A percentile compares a stretch with the other conserved stretches of the same genome.
Evolutionary conservation across 2,888 invertebrate species (phyloP).

Genomic region (Lasioglossum calceatum): DNA sequence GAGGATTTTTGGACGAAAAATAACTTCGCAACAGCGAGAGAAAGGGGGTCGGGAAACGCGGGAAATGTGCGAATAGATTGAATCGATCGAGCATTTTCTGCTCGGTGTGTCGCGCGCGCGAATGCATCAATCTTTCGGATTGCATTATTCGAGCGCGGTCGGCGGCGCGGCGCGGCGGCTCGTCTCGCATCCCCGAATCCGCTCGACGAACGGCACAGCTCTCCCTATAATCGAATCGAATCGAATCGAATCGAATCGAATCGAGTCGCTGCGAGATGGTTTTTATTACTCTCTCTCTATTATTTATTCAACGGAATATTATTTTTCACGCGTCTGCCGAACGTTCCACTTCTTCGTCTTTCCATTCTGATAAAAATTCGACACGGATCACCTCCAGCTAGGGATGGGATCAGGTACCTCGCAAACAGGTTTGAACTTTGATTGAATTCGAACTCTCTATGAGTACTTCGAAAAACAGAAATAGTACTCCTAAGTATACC

Average conservation of each 20-base stretch:
- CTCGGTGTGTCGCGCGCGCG: background rate
- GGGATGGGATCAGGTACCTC: too few species aligned
- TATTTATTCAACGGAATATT: background rate
- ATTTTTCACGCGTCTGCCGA: background rate
- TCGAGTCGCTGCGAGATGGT: background rate
- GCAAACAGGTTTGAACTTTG: too few species aligned
- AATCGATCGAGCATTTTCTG: constrained; percentile 13
- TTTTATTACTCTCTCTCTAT: background rate
- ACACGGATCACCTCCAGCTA: too few species aligned
- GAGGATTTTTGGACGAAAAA: background rate
- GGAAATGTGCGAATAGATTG: too few species aligned
- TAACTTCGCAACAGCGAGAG: background rate
- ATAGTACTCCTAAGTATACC: too few species aligned
- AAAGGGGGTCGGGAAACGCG: background rate
- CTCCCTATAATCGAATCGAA: background rate
- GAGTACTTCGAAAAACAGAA: too few species aligned
- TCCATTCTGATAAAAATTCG: too few species aligned
- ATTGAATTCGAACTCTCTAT: too few species aligned
- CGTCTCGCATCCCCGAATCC: constrained; percentile 26
- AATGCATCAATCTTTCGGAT: constrained; percentile 27
- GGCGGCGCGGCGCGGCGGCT: background rate
- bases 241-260: background rate
- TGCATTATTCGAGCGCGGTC: background rate
- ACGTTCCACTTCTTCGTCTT: background rate
- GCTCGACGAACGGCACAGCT: background rate